Conservation (phyloP, 2,888 invertebrate species). For the Lutraria lutraria region DNA sequence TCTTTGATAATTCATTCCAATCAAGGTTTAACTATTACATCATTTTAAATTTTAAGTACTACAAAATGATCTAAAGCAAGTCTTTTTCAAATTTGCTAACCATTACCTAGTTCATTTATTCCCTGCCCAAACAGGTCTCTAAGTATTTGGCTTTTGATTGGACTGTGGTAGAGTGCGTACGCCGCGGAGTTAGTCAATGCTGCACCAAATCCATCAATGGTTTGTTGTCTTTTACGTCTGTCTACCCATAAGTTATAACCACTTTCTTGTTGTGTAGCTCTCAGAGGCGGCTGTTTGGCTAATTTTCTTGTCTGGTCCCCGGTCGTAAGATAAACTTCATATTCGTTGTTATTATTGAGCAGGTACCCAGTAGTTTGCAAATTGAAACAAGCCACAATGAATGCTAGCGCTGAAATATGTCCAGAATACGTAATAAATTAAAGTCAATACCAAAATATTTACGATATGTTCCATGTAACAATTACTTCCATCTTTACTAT, state of each 20-base stretch:
- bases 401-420: neutral
- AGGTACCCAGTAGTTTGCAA: neutral
- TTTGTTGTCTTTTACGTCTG: slow-evolving; percentile 60
- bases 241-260: slow-evolving; percentile 66
- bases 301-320: slow-evolving; percentile 64
- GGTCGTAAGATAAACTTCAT: slow-evolving; percentile 62
- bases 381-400: neutral
- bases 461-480: too few relatives aligned
- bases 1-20: too few relatives aligned
- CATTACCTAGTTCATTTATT: slow-evolving; percentile 41
- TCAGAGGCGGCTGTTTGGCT: slow-evolving; percentile 32
- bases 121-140: slow-evolving; percentile 68
- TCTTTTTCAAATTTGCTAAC: too few relatives aligned
- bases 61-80: too few relatives aligned
- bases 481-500: too few relatives aligned
- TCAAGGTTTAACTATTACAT: too few relatives aligned
- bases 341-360: slow-evolving; percentile 33
- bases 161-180: slow-evolving; percentile 69
- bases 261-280: slow-evolving; percentile 13
- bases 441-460: too few relatives aligned
- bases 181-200: slow-evolving; percentile 72
- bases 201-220: slow-evolving; percentile 71
- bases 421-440: too few relatives aligned
- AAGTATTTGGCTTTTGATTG: slow-evolving; percentile 66
- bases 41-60: too few relatives aligned